A percentile compares a stretch with the other conserved stretches of the same genome.
These are phyloP conservation scores for Channallabes apus DNA, from an alignment of 2,797 vertebrate genomes.

Conservation along the genomic window DNA sequence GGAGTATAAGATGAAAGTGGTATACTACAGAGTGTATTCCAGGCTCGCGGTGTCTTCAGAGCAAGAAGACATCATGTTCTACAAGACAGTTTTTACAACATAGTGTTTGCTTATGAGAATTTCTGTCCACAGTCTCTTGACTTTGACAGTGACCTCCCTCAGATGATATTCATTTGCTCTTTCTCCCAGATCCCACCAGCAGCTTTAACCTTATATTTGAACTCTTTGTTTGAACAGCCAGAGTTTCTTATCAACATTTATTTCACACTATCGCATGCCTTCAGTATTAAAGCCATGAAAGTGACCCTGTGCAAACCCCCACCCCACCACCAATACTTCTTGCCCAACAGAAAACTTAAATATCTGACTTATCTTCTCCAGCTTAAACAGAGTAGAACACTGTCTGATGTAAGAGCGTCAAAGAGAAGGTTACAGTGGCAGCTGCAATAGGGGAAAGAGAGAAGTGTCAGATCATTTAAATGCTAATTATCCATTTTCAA, in stretches of 20 bases:
- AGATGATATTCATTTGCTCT: slow-evolving; percentile 21
- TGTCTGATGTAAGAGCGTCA: slow-evolving; percentile 44
- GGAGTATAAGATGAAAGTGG: slow-evolving; percentile 38
- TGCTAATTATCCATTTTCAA: slow-evolving; percentile 84
- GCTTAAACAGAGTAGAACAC: slow-evolving; percentile 34
- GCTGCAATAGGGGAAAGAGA: slow-evolving; percentile 25
- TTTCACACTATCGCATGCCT: slow-evolving; percentile 39
- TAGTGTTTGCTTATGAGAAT: slow-evolving; percentile 36
- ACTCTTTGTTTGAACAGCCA: slow-evolving; percentile 47
- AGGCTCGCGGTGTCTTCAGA: background rate
- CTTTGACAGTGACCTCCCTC: slow-evolving; percentile 38
- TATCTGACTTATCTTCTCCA: slow-evolving; percentile 38
- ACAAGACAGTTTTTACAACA: slow-evolving; percentile 28
- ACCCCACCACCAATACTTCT: background rate
- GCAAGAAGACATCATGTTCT: slow-evolving; percentile 10
- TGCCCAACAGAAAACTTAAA: slow-evolving; percentile 41
- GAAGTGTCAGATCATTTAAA: slow-evolving; percentile 71
- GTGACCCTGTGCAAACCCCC: slow-evolving; percentile 21
- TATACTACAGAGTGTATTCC: slow-evolving; percentile 17
- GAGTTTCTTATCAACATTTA: slow-evolving; percentile 41
- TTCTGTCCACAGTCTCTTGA: slow-evolving; percentile 25
- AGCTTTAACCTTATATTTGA: slow-evolving; percentile 47
- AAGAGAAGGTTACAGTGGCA: slow-evolving; percentile 54
- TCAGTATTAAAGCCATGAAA: slow-evolving; percentile 38
- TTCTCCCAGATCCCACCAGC: slow-evolving; percentile 34